phyloP scores from a whole-genome alignment of 2,888 invertebrate genomes.

The Homarus gammarus region DNA sequence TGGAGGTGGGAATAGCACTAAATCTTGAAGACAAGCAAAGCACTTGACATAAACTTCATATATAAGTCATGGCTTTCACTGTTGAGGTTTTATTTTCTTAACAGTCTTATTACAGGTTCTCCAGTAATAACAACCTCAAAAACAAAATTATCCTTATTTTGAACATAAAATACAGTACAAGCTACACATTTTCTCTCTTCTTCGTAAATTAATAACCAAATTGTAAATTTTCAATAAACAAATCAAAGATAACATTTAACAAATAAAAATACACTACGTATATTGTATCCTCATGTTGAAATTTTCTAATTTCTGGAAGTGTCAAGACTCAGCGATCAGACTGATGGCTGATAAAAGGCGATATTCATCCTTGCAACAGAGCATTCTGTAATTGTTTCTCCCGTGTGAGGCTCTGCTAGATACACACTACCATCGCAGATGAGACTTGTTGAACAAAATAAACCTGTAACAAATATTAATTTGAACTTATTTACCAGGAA shows the following conservation, averaged over 20 bases:
- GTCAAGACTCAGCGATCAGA: neutral
- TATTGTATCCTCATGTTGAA: no score
- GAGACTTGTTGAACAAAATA: constrained; percentile 92
- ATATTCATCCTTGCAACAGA: neutral
- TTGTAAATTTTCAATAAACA: no score
- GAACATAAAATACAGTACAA: no score
- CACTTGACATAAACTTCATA: neutral
- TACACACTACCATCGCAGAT: constrained; percentile 85
- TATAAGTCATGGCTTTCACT: neutral
- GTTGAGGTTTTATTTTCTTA: neutral
- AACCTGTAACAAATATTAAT: constrained; percentile 84
- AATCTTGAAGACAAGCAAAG: neutral
- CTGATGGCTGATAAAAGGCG: neutral
- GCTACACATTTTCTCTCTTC: no score
- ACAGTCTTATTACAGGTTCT: neutral
- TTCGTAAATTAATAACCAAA: no score
- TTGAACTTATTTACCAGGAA: neutral
- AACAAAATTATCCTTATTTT: constrained; percentile 16
- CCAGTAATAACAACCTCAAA: neutral
- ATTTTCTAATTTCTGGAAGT: neutral
- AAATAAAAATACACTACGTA: no score
- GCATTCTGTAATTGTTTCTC: neutral
- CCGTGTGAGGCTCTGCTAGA: neutral
- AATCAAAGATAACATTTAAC: no score
- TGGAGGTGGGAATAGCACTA: neutral